Percentiles rank a stretch among this genome's conserved stretches.
phyloP scores from a whole-genome alignment of 37 sponge, comb jelly and placozoan species.

The Tethya wilhelma region DNA sequence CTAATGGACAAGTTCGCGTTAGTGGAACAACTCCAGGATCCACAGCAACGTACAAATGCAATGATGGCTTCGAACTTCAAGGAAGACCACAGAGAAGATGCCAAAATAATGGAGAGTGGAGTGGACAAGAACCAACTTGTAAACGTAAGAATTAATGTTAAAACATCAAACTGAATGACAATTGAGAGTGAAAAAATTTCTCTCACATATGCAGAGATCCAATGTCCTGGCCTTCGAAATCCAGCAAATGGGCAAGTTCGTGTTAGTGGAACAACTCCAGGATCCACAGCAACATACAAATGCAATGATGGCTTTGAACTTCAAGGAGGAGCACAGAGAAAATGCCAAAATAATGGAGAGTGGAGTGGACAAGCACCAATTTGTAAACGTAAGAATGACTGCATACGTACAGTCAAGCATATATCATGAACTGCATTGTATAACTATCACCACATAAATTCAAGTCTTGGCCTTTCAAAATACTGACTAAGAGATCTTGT shows the following conservation, averaged over 20 bases:
- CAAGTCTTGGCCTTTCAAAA: no score
- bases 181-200: no score
- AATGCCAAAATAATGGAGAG: constrained; percentile 3
- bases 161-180: neutral
- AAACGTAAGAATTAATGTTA: neutral
- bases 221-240: neutral
- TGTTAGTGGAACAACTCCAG: no score
- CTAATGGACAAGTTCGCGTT: neutral
- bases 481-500: no score
- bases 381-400: no score
- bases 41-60: constrained; percentile 9
- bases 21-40: neutral
- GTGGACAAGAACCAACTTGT: constrained; percentile 4
- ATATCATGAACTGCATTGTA: no score
- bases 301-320: neutral
- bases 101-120: constrained; percentile 5
- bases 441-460: no score
- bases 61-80: neutral
- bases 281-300: constrained; percentile 9
- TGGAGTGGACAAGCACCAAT: constrained; percentile 7
- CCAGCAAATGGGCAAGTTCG: no score
- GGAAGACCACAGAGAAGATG: neutral
- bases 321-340: neutral
- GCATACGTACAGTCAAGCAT: no score
- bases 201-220: no score